These are phyloP conservation scores for Pinctada fucata DNA, from an alignment of 2,888 invertebrate species.

Conservation along the genomic window DNA sequence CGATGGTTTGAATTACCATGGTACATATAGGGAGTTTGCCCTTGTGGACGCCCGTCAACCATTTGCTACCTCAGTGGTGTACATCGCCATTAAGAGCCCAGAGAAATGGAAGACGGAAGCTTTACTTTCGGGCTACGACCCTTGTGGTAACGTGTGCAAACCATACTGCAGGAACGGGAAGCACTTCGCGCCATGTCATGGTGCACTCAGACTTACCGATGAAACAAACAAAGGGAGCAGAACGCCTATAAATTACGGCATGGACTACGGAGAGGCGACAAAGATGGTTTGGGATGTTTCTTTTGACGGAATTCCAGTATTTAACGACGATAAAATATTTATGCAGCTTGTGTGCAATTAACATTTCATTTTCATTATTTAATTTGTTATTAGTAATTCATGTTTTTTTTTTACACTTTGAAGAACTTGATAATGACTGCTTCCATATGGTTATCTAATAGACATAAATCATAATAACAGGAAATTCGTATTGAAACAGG, in stretches of 20 bases:
- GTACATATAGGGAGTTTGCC: slow-evolving; percentile 61
- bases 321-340: slow-evolving; percentile 44
- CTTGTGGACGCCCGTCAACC: slow-evolving; percentile 55
- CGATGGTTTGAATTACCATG: slow-evolving; percentile 65
- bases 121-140: slow-evolving; percentile 62
- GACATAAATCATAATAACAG: no score
- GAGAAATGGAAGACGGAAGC: slow-evolving; percentile 47
- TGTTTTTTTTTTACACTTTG: no score
- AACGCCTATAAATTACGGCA: slow-evolving; percentile 32
- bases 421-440: no score
- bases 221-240: neutral
- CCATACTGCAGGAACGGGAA: slow-evolving; percentile 52
- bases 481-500: no score
- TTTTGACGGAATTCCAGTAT: slow-evolving; percentile 30
- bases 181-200: slow-evolving; percentile 40
- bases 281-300: slow-evolving; percentile 31
- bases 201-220: slow-evolving; percentile 29
- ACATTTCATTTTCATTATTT: neutral
- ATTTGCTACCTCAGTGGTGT: slow-evolving; percentile 53
- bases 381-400: no score
- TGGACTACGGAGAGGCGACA: slow-evolving; percentile 37
- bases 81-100: slow-evolving; percentile 61
- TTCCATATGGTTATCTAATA: no score
- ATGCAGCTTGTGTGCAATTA: slow-evolving; percentile 50
- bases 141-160: slow-evolving; percentile 67